A percentile compares a stretch with the other conserved stretches of the same genome.
These are phyloP conservation scores for Carollia perspicillata DNA, from an alignment of 2,113 vertebrate genomes.

Conservation along the genomic window DNA sequence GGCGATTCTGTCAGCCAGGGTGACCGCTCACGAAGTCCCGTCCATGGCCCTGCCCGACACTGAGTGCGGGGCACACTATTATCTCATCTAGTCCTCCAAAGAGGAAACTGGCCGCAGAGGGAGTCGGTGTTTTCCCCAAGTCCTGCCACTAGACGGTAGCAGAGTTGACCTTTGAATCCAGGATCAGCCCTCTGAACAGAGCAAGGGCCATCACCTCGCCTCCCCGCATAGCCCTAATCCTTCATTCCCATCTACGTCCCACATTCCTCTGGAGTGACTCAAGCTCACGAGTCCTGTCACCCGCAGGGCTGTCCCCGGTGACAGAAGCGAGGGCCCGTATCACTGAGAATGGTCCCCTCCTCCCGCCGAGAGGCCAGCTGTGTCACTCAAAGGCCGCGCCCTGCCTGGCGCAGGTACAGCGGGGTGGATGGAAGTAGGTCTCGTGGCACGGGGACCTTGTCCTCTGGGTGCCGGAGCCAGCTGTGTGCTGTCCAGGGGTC, in stretches of 20 bases:
- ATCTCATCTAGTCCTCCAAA: background rate
- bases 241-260: rapidly evolving
- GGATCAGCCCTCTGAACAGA: background rate
- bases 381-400: background rate
- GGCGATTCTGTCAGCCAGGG: rapidly evolving
- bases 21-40: background rate
- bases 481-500: background rate
- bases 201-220: rapidly evolving
- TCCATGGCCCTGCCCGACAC: background rate
- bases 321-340: background rate
- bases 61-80: rapidly evolving
- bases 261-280: background rate
- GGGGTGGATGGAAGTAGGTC: rapidly evolving
- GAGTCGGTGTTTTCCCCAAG: background rate
- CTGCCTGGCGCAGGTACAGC: rapidly evolving
- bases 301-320: background rate
- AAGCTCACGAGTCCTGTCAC: no score
- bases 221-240: rapidly evolving
- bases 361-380: background rate
- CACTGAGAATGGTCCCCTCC: background rate
- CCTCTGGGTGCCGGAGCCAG: background rate
- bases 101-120: background rate
- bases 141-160: background rate
- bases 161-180: background rate
- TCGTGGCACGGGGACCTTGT: background rate